Conservation (phyloP, 1,140 invertebrate genomes). For the Leptinotarsa texana region DNA sequence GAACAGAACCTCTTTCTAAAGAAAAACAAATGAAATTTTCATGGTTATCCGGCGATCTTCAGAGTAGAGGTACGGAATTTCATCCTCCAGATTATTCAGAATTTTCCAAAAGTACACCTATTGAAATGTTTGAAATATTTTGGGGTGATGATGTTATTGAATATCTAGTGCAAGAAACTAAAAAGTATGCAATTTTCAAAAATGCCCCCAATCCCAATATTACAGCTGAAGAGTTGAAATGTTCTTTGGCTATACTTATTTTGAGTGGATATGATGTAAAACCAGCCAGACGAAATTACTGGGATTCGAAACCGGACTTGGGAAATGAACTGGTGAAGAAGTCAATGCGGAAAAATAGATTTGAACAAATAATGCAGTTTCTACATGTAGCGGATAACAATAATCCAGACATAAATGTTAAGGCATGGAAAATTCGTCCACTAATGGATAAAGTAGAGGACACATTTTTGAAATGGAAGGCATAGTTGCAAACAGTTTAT, state of each 20-base stretch:
- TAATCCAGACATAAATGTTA: slow-evolving; percentile 25
- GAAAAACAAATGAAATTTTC: slow-evolving; percentile 20
- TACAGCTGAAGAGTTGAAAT: slow-evolving; percentile 33
- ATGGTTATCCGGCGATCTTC: slow-evolving; percentile 26
- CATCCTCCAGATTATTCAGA: slow-evolving; percentile 21
- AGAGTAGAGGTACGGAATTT: slow-evolving; percentile 23
- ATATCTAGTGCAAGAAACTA: slow-evolving; percentile 29
- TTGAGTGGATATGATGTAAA: slow-evolving; percentile 31
- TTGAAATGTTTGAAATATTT: slow-evolving; percentile 31
- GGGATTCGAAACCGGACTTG: slow-evolving; percentile 34
- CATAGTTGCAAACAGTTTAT: slow-evolving; percentile 44
- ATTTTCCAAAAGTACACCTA: background rate
- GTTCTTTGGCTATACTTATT: slow-evolving; percentile 35
- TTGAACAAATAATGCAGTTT: slow-evolving; percentile 33
- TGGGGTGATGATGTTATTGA: slow-evolving; percentile 24
- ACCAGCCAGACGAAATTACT: slow-evolving; percentile 33
- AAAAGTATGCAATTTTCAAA: slow-evolving; percentile 30
- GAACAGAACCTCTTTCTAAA: background rate
- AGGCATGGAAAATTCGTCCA: slow-evolving; percentile 37
- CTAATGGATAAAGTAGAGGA: slow-evolving; percentile 32
- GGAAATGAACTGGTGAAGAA: slow-evolving; percentile 22
- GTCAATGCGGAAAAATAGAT: slow-evolving; percentile 28
- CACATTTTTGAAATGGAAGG: slow-evolving; percentile 31
- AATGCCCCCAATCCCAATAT: slow-evolving; percentile 30
- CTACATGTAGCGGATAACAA: slow-evolving; percentile 33